Evolutionary conservation across 2,797 vertebrate species (phyloP).

Genomic region (Crenichthys baileyi): DNA sequence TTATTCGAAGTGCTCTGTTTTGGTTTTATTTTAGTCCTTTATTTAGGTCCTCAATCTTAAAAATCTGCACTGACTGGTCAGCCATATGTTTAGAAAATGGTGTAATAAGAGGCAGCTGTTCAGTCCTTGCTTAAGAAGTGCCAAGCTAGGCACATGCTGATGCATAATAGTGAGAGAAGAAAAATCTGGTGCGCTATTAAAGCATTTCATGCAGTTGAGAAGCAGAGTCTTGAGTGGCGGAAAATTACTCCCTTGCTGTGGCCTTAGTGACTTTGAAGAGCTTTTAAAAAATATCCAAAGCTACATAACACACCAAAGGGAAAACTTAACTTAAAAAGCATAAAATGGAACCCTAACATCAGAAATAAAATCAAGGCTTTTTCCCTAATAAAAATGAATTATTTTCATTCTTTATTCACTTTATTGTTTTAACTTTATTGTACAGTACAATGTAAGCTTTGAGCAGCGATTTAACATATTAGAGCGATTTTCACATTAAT

Average conservation of each 20-base stretch:
- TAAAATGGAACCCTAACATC: neutral
- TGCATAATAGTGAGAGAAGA: neutral
- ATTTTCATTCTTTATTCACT: neutral
- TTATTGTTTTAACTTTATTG: neutral
- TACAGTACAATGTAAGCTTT: neutral
- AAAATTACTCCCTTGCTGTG: neutral
- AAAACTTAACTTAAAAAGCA: neutral
- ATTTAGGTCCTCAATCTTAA: neutral
- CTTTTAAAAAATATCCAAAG: slow-evolving; percentile 7
- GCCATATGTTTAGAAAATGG: neutral
- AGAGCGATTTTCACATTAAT: neutral
- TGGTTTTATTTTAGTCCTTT: neutral
- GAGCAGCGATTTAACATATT: neutral
- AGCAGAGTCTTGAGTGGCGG: neutral
- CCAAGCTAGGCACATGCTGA: neutral
- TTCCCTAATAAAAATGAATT: neutral
- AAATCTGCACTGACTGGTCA: neutral
- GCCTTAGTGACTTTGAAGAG: slow-evolving; percentile 9
- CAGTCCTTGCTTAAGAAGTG: neutral
- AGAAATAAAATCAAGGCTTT: neutral
- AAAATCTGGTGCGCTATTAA: neutral
- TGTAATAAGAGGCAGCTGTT: neutral
- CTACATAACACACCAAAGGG: neutral
- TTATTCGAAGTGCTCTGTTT: neutral
- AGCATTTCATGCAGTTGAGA: neutral